phyloP scores from a whole-genome alignment of 2,113 vertebrate species.

The Entelurus aequoreus region DNA sequence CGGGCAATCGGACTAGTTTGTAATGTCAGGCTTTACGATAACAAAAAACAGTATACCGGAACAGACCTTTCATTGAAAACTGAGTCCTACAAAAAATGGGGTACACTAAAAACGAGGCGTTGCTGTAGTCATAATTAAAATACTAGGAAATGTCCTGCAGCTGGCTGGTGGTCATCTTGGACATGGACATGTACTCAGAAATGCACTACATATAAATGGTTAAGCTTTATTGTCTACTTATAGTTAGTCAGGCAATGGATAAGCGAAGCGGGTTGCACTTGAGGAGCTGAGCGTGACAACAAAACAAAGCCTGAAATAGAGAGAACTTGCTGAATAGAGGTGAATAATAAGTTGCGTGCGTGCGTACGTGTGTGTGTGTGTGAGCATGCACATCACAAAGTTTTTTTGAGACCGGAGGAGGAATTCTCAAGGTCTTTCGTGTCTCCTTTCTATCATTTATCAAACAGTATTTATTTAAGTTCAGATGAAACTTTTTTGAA shows the following conservation, averaged over 20 bases:
- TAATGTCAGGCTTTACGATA: too few relatives aligned
- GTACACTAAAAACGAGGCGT: too few relatives aligned
- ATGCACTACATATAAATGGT: not conserved
- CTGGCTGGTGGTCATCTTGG: not conserved
- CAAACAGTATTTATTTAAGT: slow-evolving; percentile 50
- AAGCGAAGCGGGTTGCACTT: not conserved
- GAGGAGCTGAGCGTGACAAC: slow-evolving; percentile 12
- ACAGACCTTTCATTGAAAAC: not conserved
- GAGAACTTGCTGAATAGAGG: slow-evolving; percentile 6
- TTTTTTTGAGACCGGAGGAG: slow-evolving; percentile 20
- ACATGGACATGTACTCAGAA: not conserved
- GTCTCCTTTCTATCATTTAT: slow-evolving; percentile 55
- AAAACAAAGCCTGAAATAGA: slow-evolving; percentile 12
- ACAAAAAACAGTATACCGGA: too few relatives aligned
- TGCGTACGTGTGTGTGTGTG: not conserved
- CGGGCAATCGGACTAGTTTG: too few relatives aligned
- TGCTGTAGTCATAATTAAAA: too few relatives aligned
- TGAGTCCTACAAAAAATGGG: not conserved
- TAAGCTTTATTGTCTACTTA: not conserved
- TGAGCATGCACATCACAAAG: not conserved
- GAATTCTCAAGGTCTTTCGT: slow-evolving; percentile 18
- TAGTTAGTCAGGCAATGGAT: not conserved
- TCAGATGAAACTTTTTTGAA: slow-evolving; percentile 45
- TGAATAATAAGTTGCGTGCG: not conserved
- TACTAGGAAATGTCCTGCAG: not conserved